Evolutionary conservation across 2,888 invertebrate species (phyloP), one percentile per base, ranked within the genome.

Genomic region (Rhamnusium bicolor): DNA sequence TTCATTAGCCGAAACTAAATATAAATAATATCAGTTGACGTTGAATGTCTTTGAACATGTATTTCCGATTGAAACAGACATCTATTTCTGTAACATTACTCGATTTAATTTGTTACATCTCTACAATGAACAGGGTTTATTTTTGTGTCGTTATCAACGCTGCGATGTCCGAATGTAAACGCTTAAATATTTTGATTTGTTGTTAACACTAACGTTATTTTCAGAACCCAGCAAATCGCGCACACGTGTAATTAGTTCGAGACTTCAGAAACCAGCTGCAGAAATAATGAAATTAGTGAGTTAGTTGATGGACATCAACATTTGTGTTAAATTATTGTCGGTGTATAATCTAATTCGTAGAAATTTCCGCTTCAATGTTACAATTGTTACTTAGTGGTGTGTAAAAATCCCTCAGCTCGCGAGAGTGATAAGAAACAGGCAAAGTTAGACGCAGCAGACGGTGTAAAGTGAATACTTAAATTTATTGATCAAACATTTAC

Each of bases 401-500:
- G 32, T 65, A 65, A 40, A 65, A 19, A 65, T 7, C 27, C 27
- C 32, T 29, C 24, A 18, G 21, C 10, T n/a, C 47, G 47, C 47
- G 63, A 16, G 12, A 65, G 65, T 65, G 65, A 65, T 40, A 32
- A 32, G 29, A 16, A 49, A 63, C 40, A n/a, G n/a, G 24, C 54
- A 54, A 27, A 24, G 21, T 16, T 27, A 51, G 18, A 54, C 54
- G 49, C 32, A 46, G 62, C 8, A 16, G 29, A 32, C 27, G 65
- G 65, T 32, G 65, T 32, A 65, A 65, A 53, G 65, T 53, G 65
- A 65, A 65, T 65, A 69, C 60, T 69, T 62, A 66, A 47, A n/a
- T 58, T 56, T 54, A 77, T 74, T 65, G 74, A 77, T 73, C 74
- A 71, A 75, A 71, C 75, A 66, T 6, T 60, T 49, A 69, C 65